Percentiles rank a stretch among this genome's conserved stretches.
These are phyloP conservation scores for Darevskia mixta DNA, from an alignment of 2,797 vertebrate species.

Conservation along the genomic window DNA sequence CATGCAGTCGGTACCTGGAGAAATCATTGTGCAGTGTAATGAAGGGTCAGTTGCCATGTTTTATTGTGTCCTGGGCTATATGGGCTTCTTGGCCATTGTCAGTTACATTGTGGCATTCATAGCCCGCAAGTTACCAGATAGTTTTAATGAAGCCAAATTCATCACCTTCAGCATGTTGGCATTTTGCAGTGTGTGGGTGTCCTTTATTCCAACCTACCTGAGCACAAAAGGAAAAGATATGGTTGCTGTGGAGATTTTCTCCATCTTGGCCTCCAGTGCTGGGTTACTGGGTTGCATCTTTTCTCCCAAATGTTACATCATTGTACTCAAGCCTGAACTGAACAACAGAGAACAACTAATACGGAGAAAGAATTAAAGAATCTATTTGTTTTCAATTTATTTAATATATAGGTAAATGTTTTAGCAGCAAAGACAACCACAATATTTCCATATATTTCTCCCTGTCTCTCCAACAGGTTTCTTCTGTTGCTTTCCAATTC, in stretches of 20 bases:
- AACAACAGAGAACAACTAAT: neutral
- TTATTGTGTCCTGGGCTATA: neutral
- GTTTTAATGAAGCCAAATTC: constrained; percentile 13
- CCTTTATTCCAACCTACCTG: neutral
- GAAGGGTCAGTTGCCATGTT: neutral
- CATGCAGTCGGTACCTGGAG: neutral
- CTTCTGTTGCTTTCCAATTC: too few species aligned
- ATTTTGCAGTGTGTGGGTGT: constrained; percentile 6
- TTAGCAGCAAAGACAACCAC: too few species aligned
- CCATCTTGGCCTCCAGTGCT: neutral
- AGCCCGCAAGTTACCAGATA: constrained; percentile 3
- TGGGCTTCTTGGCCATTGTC: neutral
- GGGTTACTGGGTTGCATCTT: neutral
- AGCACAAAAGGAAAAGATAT: neutral
- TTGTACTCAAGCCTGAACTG: neutral
- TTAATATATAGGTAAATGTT: too few species aligned
- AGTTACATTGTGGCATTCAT: neutral
- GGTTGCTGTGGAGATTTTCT: constrained; percentile 25
- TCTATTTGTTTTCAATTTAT: too few species aligned
- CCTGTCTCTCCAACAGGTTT: too few species aligned
- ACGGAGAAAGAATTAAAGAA: neutral
- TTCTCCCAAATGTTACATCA: neutral
- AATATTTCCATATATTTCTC: too few species aligned
- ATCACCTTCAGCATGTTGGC: constrained; percentile 25
- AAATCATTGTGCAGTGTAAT: neutral